Conservation (phyloP, 1,140 invertebrate genomes). For the Zophobas morio region DNA sequence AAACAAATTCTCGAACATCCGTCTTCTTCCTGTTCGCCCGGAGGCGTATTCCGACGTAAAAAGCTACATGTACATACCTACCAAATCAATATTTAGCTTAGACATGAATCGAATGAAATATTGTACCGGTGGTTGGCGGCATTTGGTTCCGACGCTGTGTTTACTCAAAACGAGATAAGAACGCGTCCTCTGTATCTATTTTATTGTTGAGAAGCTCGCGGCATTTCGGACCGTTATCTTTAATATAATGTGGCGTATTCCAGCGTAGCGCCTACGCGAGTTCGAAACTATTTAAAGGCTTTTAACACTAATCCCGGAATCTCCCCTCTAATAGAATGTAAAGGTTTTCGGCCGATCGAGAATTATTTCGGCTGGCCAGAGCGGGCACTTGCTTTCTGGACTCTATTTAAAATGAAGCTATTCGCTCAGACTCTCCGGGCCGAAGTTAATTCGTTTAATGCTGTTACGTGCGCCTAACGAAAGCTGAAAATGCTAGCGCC, state of each 20-base stretch:
- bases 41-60: neutral
- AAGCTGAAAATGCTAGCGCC: neutral
- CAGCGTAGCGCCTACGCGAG: neutral
- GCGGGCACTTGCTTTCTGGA: neutral
- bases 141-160: neutral
- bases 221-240: no score
- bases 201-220: neutral
- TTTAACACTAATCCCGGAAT: neutral
- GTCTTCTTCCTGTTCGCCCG: slow-evolving; percentile 19
- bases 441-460: slow-evolving; percentile 46
- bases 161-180: no score
- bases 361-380: neutral
- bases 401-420: slow-evolving; percentile 11
- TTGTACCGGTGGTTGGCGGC: neutral
- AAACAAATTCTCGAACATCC: slow-evolving; percentile 1
- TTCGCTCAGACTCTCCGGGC: slow-evolving; percentile 23
- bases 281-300: neutral
- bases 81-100: slow-evolving; percentile 1
- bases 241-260: no score
- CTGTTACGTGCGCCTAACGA: slow-evolving; percentile 4
- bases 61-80: neutral
- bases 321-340: neutral
- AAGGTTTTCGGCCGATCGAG: neutral
- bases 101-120: slow-evolving; percentile 4
- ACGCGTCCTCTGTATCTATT: no score